Base-by-base conservation (phyloP, 2,797 vertebrate species). In the Crocidura indochinensis region DNA sequence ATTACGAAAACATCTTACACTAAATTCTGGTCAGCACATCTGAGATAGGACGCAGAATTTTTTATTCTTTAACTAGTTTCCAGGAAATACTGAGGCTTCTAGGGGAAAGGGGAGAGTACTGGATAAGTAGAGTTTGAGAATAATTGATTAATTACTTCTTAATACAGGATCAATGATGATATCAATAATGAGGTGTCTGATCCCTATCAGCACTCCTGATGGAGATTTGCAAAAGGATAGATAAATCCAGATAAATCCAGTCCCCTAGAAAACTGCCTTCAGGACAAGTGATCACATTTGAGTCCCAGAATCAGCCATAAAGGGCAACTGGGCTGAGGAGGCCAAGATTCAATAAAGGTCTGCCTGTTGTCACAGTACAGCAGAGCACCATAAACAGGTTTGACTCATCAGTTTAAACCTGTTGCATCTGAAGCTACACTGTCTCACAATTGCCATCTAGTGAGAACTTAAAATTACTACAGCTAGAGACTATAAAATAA, bases 361-460 rank as follows among this genome's bases (percentile, higher is more conserved):
- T 20, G 19, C 44, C 29, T 4, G 72, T 80, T 26, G 56, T 64
- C 31, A 17, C 76, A 78, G 12, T 4, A 14, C 29, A 24, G 15
- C 24, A 31, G 51, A 71, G 84, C 77, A 83, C 46, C 12, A 44
- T 49, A 11, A 24, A 19, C 44, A 17, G 46, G 5, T 44, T 79
- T 65, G 20, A 90, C 6, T 10, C 26, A 10, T 44, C 15, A 3
- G 24, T 17, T 44, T 8, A 49, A 74, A 67, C 22, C n/a, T 6
- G 1, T 26, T 7, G 19, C 60, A 3, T n/a, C 71, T 65, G 5
- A 62, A 90, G 38, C 65, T 73, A 46, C 51, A 69, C 27, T 88
- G 77, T 91, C n/a, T 91, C 84, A 76, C 64, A 56, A 4, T 10
- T 77, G 95, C 92, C 96, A 95, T 91, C 96, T 97, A 97, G 91